Evolutionary conservation across 2,113 vertebrate species (phyloP).

Genomic region (Pleuronectes platessa): DNA sequence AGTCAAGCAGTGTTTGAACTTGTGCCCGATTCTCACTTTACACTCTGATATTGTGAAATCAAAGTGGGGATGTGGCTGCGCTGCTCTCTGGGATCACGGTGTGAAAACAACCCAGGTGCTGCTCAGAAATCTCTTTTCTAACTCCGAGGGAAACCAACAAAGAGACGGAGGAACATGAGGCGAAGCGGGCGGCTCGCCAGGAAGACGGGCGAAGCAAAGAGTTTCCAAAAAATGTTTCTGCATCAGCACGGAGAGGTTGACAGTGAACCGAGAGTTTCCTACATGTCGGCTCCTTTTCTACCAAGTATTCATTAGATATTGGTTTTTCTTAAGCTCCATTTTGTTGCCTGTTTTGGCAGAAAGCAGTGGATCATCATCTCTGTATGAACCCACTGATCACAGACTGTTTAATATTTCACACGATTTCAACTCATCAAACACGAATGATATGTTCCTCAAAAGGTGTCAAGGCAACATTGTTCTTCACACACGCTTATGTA

Average conservation of each 20-base stretch:
- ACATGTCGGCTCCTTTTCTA: neutral
- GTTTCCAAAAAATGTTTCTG: slow-evolving; percentile 1
- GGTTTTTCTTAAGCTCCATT: neutral
- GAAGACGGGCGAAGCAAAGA: neutral
- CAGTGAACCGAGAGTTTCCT: neutral
- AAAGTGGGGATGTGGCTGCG: slow-evolving; percentile 24
- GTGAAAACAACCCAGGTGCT: slow-evolving; percentile 40
- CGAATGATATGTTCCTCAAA: slow-evolving; percentile 17
- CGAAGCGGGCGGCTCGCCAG: neutral
- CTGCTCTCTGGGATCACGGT: slow-evolving; percentile 18
- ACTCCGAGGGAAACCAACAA: slow-evolving; percentile 41
- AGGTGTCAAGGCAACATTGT: slow-evolving; percentile 74
- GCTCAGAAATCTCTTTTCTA: slow-evolving; percentile 35
- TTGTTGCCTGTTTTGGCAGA: slow-evolving; percentile 14
- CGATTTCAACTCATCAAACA: slow-evolving; percentile 23
- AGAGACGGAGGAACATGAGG: slow-evolving; percentile 22
- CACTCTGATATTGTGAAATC: slow-evolving; percentile 43
- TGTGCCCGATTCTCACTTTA: slow-evolving; percentile 23
- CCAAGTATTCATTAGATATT: slow-evolving; percentile 20
- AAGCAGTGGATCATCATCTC: slow-evolving; percentile 12
- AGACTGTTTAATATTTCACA: slow-evolving; percentile 37
- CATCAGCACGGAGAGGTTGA: neutral
- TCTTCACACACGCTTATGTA: slow-evolving; percentile 60
- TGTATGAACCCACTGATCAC: slow-evolving; percentile 9
- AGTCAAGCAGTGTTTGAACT: slow-evolving; percentile 45